Base-by-base conservation (phyloP, 2,888 invertebrate genomes). In the Ormia ochracea region DNA sequence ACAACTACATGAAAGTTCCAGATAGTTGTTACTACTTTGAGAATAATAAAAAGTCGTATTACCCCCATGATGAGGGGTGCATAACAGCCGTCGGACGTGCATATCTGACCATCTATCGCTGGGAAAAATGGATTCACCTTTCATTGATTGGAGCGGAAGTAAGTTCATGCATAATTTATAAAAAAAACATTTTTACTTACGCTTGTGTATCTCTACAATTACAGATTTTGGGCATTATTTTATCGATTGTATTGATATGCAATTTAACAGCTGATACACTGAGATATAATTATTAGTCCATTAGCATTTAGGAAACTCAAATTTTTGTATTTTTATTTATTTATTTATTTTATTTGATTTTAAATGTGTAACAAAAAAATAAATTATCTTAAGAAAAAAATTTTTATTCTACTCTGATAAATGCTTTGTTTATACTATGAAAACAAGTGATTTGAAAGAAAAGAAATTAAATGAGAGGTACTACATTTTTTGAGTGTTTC, bases 121-220 rank as follows among this genome's bases (percentile, higher is more conserved):
- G 83, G 19, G 88, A 87, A 61, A 85, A 83, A 73, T 85, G 83
- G 84, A 81, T 81, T 3, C 86, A 87, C 77, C 63, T 81, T 14
- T 79, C 83, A n/a, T 77, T 87, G 1, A 84, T 88, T 50, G 84
- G 83, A 26, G 85, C 84, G 50, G 87, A 87, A 83, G 87, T 87
- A 26, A 83, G 79, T 23, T 3, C n/a, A 4, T 4, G 5, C 4
- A n/a, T 6, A 33, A 21, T n/a, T n/a, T n/a, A n/a, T n/a, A 10
- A 38, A 6, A 23, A 56, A 36, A 6, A 36, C 2, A 6, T 48
- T 21, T 21, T 54, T 6, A n/a, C 26, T 14, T n/a, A 12, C 1
- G 7, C 3, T 14, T 23, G 9, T 43, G 4, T n/a, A n/a, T n/a
- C n/a, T n/a, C n/a, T n/a, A n/a, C n/a, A n/a, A n/a, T 76, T 83